phyloP scores from a whole-genome alignment of 2,113 vertebrate species.

The Tamias sibiricus region DNA sequence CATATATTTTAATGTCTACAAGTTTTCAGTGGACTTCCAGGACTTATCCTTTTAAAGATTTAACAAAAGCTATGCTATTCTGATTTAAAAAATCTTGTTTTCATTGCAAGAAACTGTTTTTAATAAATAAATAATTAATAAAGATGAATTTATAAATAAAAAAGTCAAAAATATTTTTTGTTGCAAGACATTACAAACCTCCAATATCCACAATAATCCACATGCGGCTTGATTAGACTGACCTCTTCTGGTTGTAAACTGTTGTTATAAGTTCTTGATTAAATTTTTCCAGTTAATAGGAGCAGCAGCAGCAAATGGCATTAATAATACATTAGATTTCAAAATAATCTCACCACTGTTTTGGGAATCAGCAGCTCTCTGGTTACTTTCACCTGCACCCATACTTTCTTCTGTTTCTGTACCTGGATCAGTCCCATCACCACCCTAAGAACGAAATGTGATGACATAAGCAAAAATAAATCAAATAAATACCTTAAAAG shows the following conservation, averaged over 20 bases:
- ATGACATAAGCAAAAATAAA: slow-evolving; percentile 33
- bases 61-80: neutral
- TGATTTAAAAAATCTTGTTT: slow-evolving; percentile 1
- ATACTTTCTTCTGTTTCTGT: slow-evolving; percentile 98
- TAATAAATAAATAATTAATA: neutral
- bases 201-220: neutral
- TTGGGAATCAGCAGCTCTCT: slow-evolving; percentile 95
- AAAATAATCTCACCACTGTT: slow-evolving; percentile 89
- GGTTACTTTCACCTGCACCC: slow-evolving; percentile 93
- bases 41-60: neutral
- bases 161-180: neutral
- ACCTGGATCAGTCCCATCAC: slow-evolving; percentile 94
- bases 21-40: neutral
- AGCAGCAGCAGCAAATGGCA: neutral
- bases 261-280: neutral
- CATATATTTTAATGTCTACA: neutral
- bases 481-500: slow-evolving; percentile 7
- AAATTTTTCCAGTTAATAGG: neutral
- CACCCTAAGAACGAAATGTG: slow-evolving; percentile 87
- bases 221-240: neutral
- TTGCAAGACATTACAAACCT: neutral
- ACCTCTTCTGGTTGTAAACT: slow-evolving; percentile 49
- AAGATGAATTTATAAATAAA: too few relatives aligned
- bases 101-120: neutral
- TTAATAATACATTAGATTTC: neutral